Conservation (phyloP, 2,888 invertebrate genomes). For the Oconnorella tubifera region DNA sequence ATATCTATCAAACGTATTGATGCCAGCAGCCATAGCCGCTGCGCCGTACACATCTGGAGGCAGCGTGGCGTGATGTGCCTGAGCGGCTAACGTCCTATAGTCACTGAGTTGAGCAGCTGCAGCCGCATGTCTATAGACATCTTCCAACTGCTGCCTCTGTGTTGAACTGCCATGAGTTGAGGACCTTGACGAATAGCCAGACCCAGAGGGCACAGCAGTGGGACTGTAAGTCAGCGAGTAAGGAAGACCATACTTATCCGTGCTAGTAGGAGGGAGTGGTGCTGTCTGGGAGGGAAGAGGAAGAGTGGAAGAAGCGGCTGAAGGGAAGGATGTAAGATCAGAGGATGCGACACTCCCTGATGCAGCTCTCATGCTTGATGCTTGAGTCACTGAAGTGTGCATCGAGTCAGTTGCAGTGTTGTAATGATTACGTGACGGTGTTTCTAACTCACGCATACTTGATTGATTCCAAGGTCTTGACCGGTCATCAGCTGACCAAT, state of each 20-base stretch:
- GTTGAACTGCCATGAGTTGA: conserved; percentile 16
- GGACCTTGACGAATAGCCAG: conserved; percentile 5
- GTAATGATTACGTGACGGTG: background rate
- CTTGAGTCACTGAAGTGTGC: background rate
- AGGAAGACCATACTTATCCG: conserved; percentile 3
- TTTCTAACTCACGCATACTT: too few species aligned
- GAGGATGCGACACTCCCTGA: background rate
- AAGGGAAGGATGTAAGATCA: background rate
- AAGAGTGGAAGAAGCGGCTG: background rate
- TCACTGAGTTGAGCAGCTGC: conserved; percentile 35
- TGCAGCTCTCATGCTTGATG: background rate
- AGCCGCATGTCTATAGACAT: conserved; percentile 41
- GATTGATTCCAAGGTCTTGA: conserved; percentile 29
- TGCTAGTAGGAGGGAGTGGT: too few species aligned
- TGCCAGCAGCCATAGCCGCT: conserved; percentile 39
- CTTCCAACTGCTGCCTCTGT: conserved; percentile 48
- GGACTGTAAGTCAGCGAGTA: conserved; percentile 11
- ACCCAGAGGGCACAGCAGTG: conserved; percentile 12
- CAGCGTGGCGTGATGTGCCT: conserved; percentile 35
- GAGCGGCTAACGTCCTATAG: conserved; percentile 43
- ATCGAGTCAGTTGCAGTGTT: background rate
- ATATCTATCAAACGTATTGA: conserved; percentile 43
- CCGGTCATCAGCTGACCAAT: conserved; percentile 29
- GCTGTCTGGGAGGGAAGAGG: background rate
- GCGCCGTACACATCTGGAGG: conserved; percentile 43